phyloP scores from a whole-genome alignment of 2,797 vertebrate genomes.

The Eptatretus atami region DNA sequence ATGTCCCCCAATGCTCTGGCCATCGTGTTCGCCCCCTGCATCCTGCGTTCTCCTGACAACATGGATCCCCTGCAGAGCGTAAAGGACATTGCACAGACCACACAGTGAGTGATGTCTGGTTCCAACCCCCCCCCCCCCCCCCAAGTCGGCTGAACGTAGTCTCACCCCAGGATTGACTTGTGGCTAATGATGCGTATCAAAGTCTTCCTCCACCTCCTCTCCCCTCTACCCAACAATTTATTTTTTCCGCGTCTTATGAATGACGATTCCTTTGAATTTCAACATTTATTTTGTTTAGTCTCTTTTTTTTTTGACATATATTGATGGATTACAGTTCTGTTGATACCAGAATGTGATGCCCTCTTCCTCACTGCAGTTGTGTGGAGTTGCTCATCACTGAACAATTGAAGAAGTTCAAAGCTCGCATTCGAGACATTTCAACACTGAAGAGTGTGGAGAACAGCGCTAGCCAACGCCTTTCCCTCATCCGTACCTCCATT shows the following conservation, averaged over 20 bases:
- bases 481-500: conserved; percentile 65
- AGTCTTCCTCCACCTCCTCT: too few relatives aligned
- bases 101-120: conserved; percentile 32
- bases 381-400: conserved; percentile 68
- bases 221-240: too few relatives aligned
- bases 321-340: neutral
- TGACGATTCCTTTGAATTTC: too few relatives aligned
- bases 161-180: neutral
- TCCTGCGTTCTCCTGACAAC: conserved; percentile 72
- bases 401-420: conserved; percentile 87
- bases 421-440: conserved; percentile 75
- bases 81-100: conserved; percentile 87
- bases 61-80: conserved; percentile 71
- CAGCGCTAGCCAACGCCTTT: conserved; percentile 72
- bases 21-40: conserved; percentile 86
- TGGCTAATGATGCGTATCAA: neutral
- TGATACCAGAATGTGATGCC: neutral
- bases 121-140: neutral
- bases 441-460: conserved; percentile 88
- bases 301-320: neutral
- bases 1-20: conserved; percentile 93
- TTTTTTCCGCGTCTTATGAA: too few relatives aligned
- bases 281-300: neutral
- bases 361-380: conserved; percentile 22
- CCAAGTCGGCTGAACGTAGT: neutral